A percentile compares a stretch with the other conserved stretches of the same genome.
Evolutionary conservation across 1,140 invertebrate genomes (phyloP).

Genomic region (Pantala flavescens): DNA sequence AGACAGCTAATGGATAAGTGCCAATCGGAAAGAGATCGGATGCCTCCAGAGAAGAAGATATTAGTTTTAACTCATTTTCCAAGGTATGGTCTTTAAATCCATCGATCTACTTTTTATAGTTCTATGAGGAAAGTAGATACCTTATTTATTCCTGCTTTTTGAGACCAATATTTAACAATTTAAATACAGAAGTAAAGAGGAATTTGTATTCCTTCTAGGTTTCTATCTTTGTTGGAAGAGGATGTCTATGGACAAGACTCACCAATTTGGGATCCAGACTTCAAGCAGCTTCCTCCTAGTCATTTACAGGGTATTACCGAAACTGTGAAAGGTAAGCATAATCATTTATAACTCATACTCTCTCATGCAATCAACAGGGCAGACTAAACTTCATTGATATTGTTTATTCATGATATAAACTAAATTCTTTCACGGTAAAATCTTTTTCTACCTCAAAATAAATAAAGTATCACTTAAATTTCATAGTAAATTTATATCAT

Average conservation of each 20-base stretch:
- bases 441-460: too few species aligned
- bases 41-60: conserved; percentile 74
- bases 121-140: neutral
- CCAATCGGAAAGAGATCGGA: conserved; percentile 72
- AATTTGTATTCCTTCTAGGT: conserved; percentile 39
- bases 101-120: conserved; percentile 11
- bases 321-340: conserved; percentile 23
- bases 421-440: too few species aligned
- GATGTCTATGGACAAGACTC: conserved; percentile 78
- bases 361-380: too few species aligned
- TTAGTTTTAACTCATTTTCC: conserved; percentile 54
- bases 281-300: conserved; percentile 58
- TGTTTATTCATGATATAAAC: too few species aligned
- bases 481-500: too few species aligned
- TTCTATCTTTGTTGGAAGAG: conserved; percentile 74
- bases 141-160: neutral
- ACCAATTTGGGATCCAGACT: conserved; percentile 88
- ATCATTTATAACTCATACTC: too few species aligned
- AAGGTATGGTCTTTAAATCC: conserved; percentile 34
- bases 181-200: neutral
- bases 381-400: too few species aligned
- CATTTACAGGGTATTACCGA: conserved; percentile 44
- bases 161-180: conserved; percentile 16
- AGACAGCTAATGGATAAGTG: conserved; percentile 84
- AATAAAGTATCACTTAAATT: too few species aligned